A percentile compares a stretch with the other conserved stretches of the same genome.
Evolutionary conservation across 2,797 vertebrate species (phyloP).

Genomic region (Bryconaethiops microstoma): DNA sequence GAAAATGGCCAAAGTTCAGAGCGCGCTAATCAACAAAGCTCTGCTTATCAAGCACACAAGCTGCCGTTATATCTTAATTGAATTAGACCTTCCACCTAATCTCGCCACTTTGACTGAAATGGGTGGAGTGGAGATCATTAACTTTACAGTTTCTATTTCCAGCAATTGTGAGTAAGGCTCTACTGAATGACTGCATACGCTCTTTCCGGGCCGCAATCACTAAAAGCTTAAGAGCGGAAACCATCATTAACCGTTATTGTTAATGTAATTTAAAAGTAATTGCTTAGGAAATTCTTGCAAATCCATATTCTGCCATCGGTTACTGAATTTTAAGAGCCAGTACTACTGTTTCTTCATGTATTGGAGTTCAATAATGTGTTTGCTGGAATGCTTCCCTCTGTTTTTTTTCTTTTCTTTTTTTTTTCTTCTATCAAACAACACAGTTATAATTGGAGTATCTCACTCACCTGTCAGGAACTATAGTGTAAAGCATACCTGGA

Average conservation of each 20-base stretch:
- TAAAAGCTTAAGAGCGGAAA: not conserved
- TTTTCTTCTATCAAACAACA: constrained; percentile 3
- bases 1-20: constrained; percentile 53
- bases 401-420: not conserved
- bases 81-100: constrained; percentile 57
- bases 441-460: not conserved
- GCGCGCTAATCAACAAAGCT: constrained; percentile 53
- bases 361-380: not conserved
- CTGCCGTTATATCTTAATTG: constrained; percentile 56
- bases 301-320: constrained; percentile 2
- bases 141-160: constrained; percentile 39
- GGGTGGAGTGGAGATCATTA: constrained; percentile 56
- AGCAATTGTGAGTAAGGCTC: constrained; percentile 8
- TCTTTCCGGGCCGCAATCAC: not conserved
- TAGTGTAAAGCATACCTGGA: not conserved
- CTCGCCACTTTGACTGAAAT: constrained; percentile 50
- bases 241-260: not conserved
- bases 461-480: not conserved
- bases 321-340: not conserved
- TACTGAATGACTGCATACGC: constrained; percentile 3
- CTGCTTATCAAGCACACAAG: constrained; percentile 52
- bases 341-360: not conserved
- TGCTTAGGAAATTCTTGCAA: not conserved
- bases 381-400: not conserved
- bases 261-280: constrained; percentile 9